These are phyloP conservation scores for Clarias fuscus DNA, from an alignment of 2,797 vertebrate genomes.

Conservation along the genomic window DNA sequence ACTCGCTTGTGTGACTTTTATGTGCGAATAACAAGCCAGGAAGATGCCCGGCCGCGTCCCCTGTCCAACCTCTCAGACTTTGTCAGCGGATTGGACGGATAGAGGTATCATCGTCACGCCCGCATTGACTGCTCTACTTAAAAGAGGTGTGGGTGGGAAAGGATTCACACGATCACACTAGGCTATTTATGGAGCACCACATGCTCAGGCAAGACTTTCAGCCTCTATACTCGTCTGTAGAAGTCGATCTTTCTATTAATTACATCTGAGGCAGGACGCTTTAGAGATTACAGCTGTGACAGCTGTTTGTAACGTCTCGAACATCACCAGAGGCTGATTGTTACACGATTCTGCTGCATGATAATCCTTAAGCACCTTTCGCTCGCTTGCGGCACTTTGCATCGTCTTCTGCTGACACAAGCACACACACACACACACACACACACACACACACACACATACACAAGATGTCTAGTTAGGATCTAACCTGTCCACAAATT, in stretches of 20 bases:
- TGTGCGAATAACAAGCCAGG: constrained; percentile 5
- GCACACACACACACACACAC: neutral
- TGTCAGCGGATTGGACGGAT: neutral
- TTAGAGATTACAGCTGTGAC: neutral
- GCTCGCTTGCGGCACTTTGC: neutral
- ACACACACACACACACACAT: neutral
- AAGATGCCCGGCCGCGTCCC: neutral
- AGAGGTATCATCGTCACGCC: neutral
- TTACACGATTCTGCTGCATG: constrained; percentile 8
- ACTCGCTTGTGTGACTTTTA: neutral
- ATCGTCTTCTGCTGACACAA: constrained; percentile 25
- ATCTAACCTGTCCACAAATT: constrained; percentile 21
- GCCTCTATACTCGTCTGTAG: neutral
- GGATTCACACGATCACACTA: neutral
- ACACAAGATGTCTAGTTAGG: neutral
- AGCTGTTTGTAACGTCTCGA: no score
- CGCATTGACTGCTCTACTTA: neutral
- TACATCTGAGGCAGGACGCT: neutral
- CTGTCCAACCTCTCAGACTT: neutral
- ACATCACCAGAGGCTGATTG: neutral
- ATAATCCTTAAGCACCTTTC: constrained; percentile 18
- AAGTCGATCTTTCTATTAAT: neutral
- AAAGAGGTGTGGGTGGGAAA: neutral
- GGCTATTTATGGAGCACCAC: constrained; percentile 23
- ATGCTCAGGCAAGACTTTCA: neutral